Conservation (phyloP, 1,140 invertebrate species). For the Paramacrobiotus metropolitanus region DNA sequence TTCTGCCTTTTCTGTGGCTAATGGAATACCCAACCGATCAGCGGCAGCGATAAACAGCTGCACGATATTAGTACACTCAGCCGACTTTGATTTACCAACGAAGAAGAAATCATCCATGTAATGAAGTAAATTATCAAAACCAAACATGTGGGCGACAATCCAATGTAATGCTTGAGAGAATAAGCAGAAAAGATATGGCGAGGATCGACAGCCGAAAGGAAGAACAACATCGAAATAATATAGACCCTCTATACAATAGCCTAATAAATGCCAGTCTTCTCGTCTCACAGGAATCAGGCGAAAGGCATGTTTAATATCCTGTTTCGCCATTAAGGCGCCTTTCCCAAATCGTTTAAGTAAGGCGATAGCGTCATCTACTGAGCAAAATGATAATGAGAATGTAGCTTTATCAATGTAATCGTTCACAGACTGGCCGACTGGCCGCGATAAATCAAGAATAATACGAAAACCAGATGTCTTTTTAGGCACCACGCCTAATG, state of each 20-base stretch:
- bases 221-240: conserved; percentile 2
- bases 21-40: neutral
- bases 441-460: neutral
- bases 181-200: neutral
- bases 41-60: neutral
- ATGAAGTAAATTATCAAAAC: neutral
- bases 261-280: neutral
- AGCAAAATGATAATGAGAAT: neutral
- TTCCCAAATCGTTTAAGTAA: neutral
- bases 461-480: neutral
- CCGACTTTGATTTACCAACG: neutral
- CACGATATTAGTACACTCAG: neutral
- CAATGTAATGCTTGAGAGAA: neutral
- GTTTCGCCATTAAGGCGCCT: neutral
- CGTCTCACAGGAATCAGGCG: neutral
- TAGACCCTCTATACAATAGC: neutral
- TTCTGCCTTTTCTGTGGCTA: neutral
- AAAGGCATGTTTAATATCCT: neutral
- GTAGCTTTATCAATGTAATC: neutral
- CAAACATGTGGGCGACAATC: neutral
- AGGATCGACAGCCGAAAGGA: neutral
- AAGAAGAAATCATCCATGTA: neutral
- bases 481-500: neutral
- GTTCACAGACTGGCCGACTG: neutral
- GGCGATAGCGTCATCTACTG: neutral